Base-by-base conservation (phyloP, 2,888 invertebrate genomes). In the Acleris laterana region DNA sequence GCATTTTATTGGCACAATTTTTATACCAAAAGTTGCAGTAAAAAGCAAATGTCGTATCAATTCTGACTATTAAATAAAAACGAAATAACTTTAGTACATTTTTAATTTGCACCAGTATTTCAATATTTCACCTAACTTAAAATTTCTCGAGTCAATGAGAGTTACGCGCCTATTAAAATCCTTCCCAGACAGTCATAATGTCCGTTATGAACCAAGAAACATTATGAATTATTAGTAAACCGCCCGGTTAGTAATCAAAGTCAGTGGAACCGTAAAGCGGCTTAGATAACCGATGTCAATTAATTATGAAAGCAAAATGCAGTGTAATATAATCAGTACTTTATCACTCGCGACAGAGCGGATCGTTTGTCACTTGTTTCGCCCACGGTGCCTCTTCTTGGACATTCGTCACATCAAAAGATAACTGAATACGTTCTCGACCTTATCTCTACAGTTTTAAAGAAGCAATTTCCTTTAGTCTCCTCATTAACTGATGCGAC, bases 271-370 rank as follows among this genome's bases (percentile, higher is more conserved):
- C 72, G 78, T 84, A 82, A 82, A 79, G 76, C 78, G 80, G 78
- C 81, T 80, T 78, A 84, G 87, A 88, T 90, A 89, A 81, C 83
- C 79, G 80, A 79, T 85, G 85, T 87, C 87, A 87, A 89, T 90
- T 92, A 92, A 90, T 91, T 88, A 89, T 89, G 81, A 87, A 84
- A 75, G 87, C 87, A 85, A 90, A 90, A 90, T 87, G 85, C 83
- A 85, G 84, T 87, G 90, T 89, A 91, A 90, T 87, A 88, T 85
- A 90, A 91, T 92, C 90, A 90, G 92, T 89, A 90, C 92, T 92
- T 92, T 91, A 93, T 93, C 90, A 90, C 84, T 78, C 86, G 88
- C 84, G 90, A 89, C 90, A 88, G 85, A 82, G 81, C 80, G 80
- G 82, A 87, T 87, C 90, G 85, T 92, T 92, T 93, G 89, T 91